A percentile compares a stretch with the other conserved stretches of the same genome.
Evolutionary conservation across 2,113 vertebrate species (phyloP).

Genomic region (Mormoops blainvillei): DNA sequence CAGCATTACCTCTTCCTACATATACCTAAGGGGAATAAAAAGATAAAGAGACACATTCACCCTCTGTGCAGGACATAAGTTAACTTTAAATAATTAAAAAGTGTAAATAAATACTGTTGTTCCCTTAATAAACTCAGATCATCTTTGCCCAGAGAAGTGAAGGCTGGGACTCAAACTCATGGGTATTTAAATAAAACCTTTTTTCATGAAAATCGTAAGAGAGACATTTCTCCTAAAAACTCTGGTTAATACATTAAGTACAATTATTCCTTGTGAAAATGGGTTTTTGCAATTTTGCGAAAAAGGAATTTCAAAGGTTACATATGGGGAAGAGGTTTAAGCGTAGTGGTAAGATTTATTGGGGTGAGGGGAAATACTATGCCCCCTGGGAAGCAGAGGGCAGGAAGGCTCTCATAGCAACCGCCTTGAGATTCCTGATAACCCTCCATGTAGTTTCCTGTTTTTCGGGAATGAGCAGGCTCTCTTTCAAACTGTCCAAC

Average conservation of each 20-base stretch:
- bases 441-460: too few species aligned
- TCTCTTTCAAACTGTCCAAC: too few species aligned
- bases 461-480: too few species aligned
- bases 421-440: too few species aligned
- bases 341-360: too few species aligned
- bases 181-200: background rate
- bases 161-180: background rate
- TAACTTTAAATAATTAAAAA: background rate
- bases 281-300: too few species aligned
- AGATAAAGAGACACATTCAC: background rate
- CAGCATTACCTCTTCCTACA: background rate
- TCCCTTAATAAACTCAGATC: background rate
- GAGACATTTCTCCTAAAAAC: background rate
- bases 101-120: background rate
- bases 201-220: background rate
- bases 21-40: rapidly evolving
- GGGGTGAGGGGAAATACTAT: too few species aligned
- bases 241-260: background rate
- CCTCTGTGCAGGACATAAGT: background rate
- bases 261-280: background rate
- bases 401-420: too few species aligned
- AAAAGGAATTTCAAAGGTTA: too few species aligned
- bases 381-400: too few species aligned
- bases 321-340: too few species aligned
- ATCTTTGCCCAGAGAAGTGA: background rate